phyloP scores from a whole-genome alignment of 2,113 vertebrate genomes.

The Cranoglanis bouderius region DNA sequence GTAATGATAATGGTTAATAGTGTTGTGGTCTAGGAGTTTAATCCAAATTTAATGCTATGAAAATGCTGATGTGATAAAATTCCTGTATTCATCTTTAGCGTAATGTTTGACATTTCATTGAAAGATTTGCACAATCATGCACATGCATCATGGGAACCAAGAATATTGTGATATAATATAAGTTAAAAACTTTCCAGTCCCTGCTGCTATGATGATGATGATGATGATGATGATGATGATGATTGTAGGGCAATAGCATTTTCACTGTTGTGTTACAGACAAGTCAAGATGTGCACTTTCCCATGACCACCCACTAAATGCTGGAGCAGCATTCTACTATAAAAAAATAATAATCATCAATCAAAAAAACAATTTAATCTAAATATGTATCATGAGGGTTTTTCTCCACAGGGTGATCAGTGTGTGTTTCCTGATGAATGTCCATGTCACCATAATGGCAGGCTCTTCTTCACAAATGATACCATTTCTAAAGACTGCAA shows the following conservation, averaged over 20 bases:
- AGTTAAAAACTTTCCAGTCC: not conserved
- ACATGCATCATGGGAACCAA: not conserved
- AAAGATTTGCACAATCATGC: not conserved
- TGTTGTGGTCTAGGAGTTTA: not conserved
- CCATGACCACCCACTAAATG: not conserved
- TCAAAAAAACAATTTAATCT: not conserved
- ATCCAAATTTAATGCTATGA: not conserved
- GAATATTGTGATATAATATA: not conserved
- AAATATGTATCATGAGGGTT: not conserved
- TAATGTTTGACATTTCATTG: not conserved
- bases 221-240: not conserved
- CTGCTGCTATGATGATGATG: not conserved
- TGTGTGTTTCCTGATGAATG: slow-evolving; percentile 83
- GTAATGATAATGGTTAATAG: not conserved
- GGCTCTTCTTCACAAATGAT: slow-evolving; percentile 79
- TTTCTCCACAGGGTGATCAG: slow-evolving; percentile 70
- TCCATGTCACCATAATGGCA: slow-evolving; percentile 84
- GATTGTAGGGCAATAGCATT: not conserved
- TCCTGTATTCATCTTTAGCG: not conserved
- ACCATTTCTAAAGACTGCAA: slow-evolving; percentile 89
- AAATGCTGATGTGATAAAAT: not conserved
- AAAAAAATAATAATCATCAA: not conserved
- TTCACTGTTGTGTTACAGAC: not conserved
- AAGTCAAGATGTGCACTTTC: not conserved
- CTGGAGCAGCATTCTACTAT: not conserved